Conservation (phyloP, 2,113 vertebrate species). For the Pangasianodon hypophthalmus region DNA sequence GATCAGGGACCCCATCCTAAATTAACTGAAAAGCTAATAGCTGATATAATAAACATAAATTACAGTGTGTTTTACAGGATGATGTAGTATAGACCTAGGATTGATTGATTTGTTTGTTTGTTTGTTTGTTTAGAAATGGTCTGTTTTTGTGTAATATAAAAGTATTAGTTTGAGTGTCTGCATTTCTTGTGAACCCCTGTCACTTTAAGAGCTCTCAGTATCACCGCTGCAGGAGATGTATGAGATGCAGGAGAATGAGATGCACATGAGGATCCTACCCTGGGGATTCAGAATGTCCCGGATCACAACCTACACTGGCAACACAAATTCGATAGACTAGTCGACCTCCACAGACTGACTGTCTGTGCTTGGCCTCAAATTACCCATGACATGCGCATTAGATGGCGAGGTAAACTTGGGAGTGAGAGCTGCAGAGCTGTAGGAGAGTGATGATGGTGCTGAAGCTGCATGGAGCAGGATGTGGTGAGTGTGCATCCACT, state of each 20-base stretch:
- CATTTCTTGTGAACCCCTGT: background rate
- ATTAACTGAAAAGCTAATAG: background rate
- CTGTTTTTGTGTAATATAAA: background rate
- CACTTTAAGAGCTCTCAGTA: background rate
- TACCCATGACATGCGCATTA: constrained; percentile 27
- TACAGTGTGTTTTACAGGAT: background rate
- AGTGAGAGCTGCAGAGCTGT: background rate
- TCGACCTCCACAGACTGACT: constrained; percentile 8
- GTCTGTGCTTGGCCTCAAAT: constrained; percentile 2
- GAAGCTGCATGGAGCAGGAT: constrained; percentile 21
- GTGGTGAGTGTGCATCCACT: background rate
- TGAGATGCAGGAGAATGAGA: background rate
- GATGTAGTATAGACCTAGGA: background rate
- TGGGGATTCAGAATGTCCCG: background rate
- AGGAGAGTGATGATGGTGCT: constrained; percentile 8
- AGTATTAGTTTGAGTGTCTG: background rate
- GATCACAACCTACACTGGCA: background rate
- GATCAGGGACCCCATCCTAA: background rate
- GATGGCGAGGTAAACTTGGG: background rate
- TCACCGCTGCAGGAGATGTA: background rate
- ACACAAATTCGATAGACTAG: background rate
- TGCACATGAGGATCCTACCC: background rate
- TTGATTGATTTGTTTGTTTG: background rate
- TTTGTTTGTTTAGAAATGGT: no score
- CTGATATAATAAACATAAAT: no score